Evolutionary conservation across 2,888 invertebrate genomes (phyloP).

Genomic region (Megalurothrips usitatus): DNA sequence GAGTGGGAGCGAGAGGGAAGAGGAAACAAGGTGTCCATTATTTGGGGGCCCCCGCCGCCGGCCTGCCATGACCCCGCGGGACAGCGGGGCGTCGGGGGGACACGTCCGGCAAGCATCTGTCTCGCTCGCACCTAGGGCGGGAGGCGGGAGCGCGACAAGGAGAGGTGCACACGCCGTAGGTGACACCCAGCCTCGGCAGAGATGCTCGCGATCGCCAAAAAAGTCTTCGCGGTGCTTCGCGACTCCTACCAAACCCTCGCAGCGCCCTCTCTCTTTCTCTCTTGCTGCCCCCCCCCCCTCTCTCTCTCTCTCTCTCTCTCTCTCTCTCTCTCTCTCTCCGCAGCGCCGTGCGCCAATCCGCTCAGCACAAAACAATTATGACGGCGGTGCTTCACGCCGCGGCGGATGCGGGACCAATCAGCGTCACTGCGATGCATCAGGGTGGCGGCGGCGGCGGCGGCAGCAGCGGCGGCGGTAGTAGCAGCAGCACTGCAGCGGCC

Average conservation of each 20-base stretch:
- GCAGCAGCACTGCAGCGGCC: too few species aligned
- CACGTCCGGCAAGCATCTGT: background rate
- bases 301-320: background rate
- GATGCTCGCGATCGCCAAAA: background rate
- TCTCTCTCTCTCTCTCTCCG: background rate
- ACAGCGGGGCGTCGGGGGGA: too few species aligned
- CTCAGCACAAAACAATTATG: too few species aligned
- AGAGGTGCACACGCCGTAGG: background rate
- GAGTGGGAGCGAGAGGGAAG: background rate
- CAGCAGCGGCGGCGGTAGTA: too few species aligned
- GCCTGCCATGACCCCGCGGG: background rate
- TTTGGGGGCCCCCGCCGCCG: background rate
- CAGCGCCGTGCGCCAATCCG: too few species aligned
- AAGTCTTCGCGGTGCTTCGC: background rate
- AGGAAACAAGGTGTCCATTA: conserved; percentile 13
- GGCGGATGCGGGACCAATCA: too few species aligned
- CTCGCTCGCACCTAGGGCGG: background rate
- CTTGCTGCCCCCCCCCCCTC: too few species aligned
- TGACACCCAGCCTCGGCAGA: background rate
- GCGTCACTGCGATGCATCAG: too few species aligned
- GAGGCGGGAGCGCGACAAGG: background rate
- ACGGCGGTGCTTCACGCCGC: too few species aligned
- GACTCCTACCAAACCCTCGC: too few species aligned
- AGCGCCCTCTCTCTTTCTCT: too few species aligned
- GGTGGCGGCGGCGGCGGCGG: too few species aligned